Base-by-base conservation (phyloP, 2,888 invertebrate species). In the Acleris laterana region DNA sequence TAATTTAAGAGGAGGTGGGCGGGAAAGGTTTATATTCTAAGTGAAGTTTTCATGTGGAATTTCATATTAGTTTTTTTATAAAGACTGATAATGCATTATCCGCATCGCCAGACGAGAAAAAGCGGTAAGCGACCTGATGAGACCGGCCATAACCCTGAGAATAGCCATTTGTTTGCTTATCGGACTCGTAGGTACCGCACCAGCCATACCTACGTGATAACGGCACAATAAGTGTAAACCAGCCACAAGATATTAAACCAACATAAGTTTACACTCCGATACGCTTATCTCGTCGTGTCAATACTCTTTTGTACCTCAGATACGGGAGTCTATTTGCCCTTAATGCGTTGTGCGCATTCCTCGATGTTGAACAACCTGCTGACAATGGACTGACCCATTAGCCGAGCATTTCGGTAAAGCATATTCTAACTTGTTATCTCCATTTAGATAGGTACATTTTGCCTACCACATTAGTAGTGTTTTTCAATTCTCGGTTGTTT, bases 281-380 rank as follows among this genome's bases (percentile, higher is more conserved):
- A 91, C 74, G 85, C 85, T 90, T 92, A 92, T 92, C 91, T 87
- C 75, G 77, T 64, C 80, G 78, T 88, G 92, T 91, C 91, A 92
- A 91, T 92, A 92, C 87, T 89, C 92, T 90, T 91, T 92, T 93
- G 92, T 91, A 86, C 85, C 79, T 78, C 75, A 86, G 91, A 91
- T 90, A 92, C 83, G 87, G 86, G 81, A 88, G 87, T 83, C 88
- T 89, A 85, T 91, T 89, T 89, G 85, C 86, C 87, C 86, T 85
- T 89, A 90, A 91, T 90, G 90, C 82, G 81, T 74, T 81, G 80
- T 78, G 77, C 84, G 79, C 90, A 91, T 91, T 91, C 90, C 84
- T 86, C 77, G 69, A 75, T 83, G 82, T 82, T 88, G 85, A 89
- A 89, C 87, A 88, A 84, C 84, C 79, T 78, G 73, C 72, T 77